Conservation (phyloP, 2,113 vertebrate species). For the Xenopus tropicalis region DNA sequence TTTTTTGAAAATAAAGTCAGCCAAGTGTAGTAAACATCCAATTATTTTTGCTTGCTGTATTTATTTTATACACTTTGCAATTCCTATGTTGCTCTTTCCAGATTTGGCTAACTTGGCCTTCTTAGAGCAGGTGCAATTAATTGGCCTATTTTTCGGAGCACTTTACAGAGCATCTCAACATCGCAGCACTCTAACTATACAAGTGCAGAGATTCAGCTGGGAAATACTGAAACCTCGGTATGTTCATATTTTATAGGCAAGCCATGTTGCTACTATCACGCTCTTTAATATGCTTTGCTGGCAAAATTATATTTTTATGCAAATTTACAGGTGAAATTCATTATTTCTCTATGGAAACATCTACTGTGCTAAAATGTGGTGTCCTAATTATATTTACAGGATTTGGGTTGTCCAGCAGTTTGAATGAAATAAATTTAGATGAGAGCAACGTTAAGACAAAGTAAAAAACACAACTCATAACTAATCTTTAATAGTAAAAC, state of each 20-base stretch:
- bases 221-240: neutral
- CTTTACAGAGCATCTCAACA: neutral
- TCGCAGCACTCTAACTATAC: neutral
- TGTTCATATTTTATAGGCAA: neutral
- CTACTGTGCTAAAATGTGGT: neutral
- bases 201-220: neutral
- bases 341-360: neutral
- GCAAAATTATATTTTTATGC: conserved; percentile 1
- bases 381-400: neutral
- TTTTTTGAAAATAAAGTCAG: neutral
- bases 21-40: conserved; percentile 1
- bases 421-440: neutral
- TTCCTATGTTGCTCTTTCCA: neutral
- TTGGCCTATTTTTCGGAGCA: conserved; percentile 3
- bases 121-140: conserved; percentile 1
- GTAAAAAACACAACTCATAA: no score
- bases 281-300: conserved; percentile 1
- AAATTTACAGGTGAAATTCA: conserved; percentile 6
- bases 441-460: no score
- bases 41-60: conserved; percentile 3
- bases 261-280: neutral
- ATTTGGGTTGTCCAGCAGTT: neutral
- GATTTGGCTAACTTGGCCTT: neutral
- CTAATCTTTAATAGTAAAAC: no score
- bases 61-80: neutral